Evolutionary conservation across 2,888 invertebrate species (phyloP).

Genomic region (Machimus rusticus): DNA sequence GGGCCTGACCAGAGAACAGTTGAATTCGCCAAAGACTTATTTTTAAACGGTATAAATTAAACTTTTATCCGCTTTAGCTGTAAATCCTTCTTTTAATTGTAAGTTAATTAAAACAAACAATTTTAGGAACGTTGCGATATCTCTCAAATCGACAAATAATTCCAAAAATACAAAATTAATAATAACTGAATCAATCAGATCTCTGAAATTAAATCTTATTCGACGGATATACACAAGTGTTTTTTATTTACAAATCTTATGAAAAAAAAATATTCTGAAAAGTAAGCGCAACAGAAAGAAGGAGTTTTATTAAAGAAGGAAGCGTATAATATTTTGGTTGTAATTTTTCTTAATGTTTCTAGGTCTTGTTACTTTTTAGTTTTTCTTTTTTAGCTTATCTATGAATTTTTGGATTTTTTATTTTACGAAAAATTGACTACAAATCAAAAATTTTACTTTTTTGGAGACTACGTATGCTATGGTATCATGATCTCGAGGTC

Average conservation of each 20-base stretch:
- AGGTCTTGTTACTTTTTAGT: not conserved
- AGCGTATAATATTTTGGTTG: not conserved
- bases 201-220: not conserved
- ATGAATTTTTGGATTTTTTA: not conserved
- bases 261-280: not conserved
- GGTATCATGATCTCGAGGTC: not conserved
- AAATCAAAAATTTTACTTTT: not conserved
- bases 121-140: not conserved
- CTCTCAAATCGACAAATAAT: not conserved
- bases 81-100: not conserved
- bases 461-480: not conserved
- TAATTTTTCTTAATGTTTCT: not conserved
- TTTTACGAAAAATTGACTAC: not conserved
- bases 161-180: not conserved
- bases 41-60: not conserved
- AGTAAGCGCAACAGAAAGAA: not conserved
- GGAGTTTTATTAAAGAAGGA: not conserved
- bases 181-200: not conserved
- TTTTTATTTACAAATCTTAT: not conserved
- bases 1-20: not conserved
- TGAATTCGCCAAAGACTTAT: constrained; percentile 28
- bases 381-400: not conserved
- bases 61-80: not conserved
- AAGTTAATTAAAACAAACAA: not conserved
- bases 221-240: not conserved